Conservation (phyloP, 2,888 invertebrate species). For the Holacanthella duospinosa region DNA sequence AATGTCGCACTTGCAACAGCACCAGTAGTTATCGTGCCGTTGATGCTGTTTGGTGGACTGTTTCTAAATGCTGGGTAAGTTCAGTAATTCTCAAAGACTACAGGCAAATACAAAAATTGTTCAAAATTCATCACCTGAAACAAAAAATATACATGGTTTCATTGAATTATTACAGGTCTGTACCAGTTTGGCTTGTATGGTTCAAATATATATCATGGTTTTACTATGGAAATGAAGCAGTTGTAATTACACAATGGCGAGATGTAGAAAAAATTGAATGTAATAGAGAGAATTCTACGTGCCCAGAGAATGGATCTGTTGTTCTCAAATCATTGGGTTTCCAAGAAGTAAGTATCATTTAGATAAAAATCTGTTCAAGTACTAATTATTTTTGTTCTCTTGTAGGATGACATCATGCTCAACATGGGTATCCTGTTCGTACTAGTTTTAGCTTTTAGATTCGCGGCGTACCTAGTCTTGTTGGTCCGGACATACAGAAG, state of each 20-base stretch:
- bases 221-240: not conserved
- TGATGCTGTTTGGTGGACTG: conserved; percentile 89
- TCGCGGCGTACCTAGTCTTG: too few relatives aligned
- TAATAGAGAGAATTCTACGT: not conserved
- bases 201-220: not conserved
- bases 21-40: conserved; percentile 82
- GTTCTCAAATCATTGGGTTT: not conserved
- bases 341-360: not conserved
- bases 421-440: too few relatives aligned
- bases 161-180: too few relatives aligned
- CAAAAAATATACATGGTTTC: not conserved
- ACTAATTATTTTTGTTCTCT: too few relatives aligned
- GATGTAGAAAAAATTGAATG: not conserved
- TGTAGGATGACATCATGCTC: too few relatives aligned
- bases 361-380: too few relatives aligned
- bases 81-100: not conserved
- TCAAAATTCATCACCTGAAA: not conserved
- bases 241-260: not conserved
- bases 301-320: not conserved
- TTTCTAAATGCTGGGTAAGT: conserved; percentile 78
- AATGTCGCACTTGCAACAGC: conserved; percentile 83
- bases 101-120: not conserved
- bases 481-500: too few relatives aligned
- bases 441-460: too few relatives aligned
- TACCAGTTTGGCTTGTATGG: too few relatives aligned